Conservation (phyloP, 2,888 invertebrate genomes). For the Lasioglossum morio region DNA sequence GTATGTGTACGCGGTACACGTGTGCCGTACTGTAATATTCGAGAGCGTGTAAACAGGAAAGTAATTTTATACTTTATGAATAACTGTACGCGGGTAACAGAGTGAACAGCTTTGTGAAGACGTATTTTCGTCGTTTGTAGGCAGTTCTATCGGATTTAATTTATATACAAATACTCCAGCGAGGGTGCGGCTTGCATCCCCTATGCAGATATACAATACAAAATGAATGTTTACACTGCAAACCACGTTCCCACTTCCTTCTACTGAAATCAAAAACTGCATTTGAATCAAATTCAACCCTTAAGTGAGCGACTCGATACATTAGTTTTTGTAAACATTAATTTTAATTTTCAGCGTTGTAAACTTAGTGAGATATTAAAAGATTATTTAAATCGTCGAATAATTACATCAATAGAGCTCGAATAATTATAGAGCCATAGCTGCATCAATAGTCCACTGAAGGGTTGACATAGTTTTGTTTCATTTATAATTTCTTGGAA, state of each 20-base stretch:
- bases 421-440: neutral
- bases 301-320: neutral
- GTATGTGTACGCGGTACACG: constrained; percentile 33
- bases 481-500: neutral
- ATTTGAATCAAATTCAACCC: neutral
- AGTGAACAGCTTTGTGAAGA: constrained; percentile 41
- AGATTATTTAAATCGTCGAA: neutral
- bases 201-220: constrained; percentile 18
- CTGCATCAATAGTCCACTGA: neutral
- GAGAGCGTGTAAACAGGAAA: constrained; percentile 59
- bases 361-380: neutral
- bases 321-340: neutral
- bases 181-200: neutral
- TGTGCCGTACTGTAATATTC: constrained; percentile 50
- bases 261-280: neutral
- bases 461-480: neutral
- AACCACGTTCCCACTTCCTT: neutral
- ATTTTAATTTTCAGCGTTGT: neutral
- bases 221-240: constrained; percentile 32
- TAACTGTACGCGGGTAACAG: constrained; percentile 35
- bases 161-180: constrained; percentile 9
- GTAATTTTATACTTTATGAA: constrained; percentile 69
- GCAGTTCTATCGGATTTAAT: constrained; percentile 29
- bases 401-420: neutral
- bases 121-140: constrained; percentile 12